phyloP scores from a whole-genome alignment of 2,113 vertebrate species.

The Falco punctatus region DNA sequence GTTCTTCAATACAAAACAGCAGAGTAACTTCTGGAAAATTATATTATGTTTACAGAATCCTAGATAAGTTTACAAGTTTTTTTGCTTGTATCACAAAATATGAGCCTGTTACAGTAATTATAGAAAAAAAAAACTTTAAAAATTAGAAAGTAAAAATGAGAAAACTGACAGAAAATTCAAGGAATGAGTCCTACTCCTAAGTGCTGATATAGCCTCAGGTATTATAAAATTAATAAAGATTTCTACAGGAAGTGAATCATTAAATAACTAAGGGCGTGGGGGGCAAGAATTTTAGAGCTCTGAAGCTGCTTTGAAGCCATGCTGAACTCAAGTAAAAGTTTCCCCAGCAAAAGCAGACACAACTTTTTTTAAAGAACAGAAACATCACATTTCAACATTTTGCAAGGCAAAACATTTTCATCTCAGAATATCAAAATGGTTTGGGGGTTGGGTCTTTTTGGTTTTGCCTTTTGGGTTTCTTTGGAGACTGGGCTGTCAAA shows the following conservation, averaged over 20 bases:
- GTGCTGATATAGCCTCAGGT: not conserved
- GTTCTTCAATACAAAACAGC: not conserved
- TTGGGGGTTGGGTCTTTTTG: not conserved
- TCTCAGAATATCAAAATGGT: not conserved
- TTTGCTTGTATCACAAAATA: not conserved
- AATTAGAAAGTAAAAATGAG: not conserved
- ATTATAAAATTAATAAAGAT: not conserved
- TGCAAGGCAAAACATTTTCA: not conserved
- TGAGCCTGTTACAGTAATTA: not conserved
- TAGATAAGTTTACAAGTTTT: not conserved
- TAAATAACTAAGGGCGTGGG: not conserved
- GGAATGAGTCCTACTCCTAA: not conserved
- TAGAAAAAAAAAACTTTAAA: not conserved
- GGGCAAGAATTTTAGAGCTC: not conserved
- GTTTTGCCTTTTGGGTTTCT: not conserved
- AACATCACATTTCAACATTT: not conserved
- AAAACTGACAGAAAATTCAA: not conserved
- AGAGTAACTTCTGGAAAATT: not conserved
- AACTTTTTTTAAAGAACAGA: not conserved
- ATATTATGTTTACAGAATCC: not conserved
- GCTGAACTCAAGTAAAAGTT: not conserved
- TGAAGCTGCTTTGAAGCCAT: not conserved
- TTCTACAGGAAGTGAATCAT: not conserved
- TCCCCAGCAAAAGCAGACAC: not conserved
- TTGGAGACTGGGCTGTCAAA: not conserved